Evolutionary conservation across 2,797 vertebrate genomes (phyloP), one percentile per base, ranked within the genome.

Genomic region (Dendrocincla fuliginosa): DNA sequence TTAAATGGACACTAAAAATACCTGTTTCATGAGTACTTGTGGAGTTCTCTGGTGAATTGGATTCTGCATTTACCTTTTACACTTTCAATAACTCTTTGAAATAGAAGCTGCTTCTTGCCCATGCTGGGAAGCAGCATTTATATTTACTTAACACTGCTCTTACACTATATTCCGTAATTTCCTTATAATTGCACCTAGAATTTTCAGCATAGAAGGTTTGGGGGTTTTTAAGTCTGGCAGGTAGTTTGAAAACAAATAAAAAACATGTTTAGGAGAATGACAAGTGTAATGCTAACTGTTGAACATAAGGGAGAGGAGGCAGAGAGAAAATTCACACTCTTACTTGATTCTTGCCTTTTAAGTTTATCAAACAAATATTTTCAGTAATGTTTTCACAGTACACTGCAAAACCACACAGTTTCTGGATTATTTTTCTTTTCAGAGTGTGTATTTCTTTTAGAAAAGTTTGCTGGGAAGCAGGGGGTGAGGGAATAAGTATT

Each of bases 211-310:
- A 6, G 0, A 16, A 56, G 17, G 5, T 20, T 37, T 65, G 27
- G 0, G 0, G 0, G 0, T 16, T 25, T 69, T 64, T 89, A 2
- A 50, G 23, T n/a, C 30, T 70, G 15, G 1, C 46, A 46, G 24
- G 17, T 47, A 37, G 39, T 59, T 78, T 71, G 44, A 67, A 88
- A 65, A 44, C 23, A 68, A 74, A n/a, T 9, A 49, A 56, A 28
- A 28, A 63, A 50, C 8, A 14, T 10, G 22, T 64, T 42, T 4
- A 17, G 14, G 47, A 53, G 27, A 49, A 24, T 42, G 16, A 25
- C 16, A 27, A 64, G 14, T 64, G 19, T 65, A 39, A 42, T 73
- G 33, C 17, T 33, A 35, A 12, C 25, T 22, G 11, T 47, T 68
- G 49, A 46, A 25, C 7, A 2, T 50, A 46, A 37, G 13, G 28